Evolutionary conservation across 2,797 vertebrate species (phyloP), one percentile per base, ranked within the genome.

Genomic region (Cossypha dichroa): DNA sequence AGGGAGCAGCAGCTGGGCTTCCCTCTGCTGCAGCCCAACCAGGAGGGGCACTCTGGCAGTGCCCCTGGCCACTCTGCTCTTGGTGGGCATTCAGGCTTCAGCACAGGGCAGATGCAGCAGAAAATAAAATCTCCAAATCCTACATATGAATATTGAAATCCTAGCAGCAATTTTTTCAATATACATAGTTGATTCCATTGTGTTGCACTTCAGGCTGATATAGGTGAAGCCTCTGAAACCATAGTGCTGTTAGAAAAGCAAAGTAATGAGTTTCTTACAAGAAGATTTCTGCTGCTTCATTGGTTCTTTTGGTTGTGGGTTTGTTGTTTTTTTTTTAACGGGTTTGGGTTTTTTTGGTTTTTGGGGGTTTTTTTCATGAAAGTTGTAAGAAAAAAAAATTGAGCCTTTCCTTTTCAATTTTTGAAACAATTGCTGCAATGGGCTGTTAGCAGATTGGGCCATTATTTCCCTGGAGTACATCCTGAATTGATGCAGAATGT

Each of bases 101-200:
- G n/a, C 16, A 29, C 29, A 21, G 31, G 10, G 28, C 13, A 59
- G 25, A 22, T 18, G 20, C 5, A 19, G 33, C 23, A 90, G 36
- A 28, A 90, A 92, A 64, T 17, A 31, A 88, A 52, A 76, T 21
- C 36, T 80, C 59, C 21, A 58, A 6, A 29, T 34, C 25, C 11
- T 4, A 1, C 21, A 1, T 23, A 13, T 5, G 45, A 52, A 17
- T 14, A 41, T n/a, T 6, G 6, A 34, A 34, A 23, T 12, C 8
- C 11, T 36, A 70, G 11, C 11, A 66, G 20, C 40, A 59, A 4
- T 6, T 25, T 41, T 15, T 60, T 78, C 29, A 23, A 11, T 77
- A 14, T 5, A 4, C 26, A 13, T 23, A 16, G 10, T 6, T 69
- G 43, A 34, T 67, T 59, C 28, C 14, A 1, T n/a, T 48, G n/a